These are phyloP conservation scores for Erpobdella octoculata DNA, from an alignment of 2,888 invertebrate genomes.

Conservation along the genomic window DNA sequence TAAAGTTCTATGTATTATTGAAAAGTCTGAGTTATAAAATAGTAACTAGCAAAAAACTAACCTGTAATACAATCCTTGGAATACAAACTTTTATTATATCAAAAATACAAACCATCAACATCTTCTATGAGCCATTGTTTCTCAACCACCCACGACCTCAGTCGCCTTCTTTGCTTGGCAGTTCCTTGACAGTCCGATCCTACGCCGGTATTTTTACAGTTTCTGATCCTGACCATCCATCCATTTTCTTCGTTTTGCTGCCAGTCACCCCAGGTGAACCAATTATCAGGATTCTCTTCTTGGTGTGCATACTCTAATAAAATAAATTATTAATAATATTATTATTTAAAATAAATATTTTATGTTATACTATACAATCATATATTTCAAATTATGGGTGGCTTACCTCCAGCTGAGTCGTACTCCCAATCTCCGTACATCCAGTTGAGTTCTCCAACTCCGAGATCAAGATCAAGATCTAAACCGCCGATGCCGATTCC, in stretches of 20 bases:
- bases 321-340: background rate
- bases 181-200: background rate
- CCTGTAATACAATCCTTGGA: background rate
- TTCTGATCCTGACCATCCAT: slow-evolving; percentile 14
- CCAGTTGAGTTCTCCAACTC: slow-evolving; percentile 17
- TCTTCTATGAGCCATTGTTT: slow-evolving; percentile 4
- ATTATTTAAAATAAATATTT: background rate
- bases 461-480: background rate
- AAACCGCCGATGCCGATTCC: slow-evolving; percentile 19
- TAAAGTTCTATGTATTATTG: background rate
- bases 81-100: background rate
- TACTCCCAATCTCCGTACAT: slow-evolving; percentile 22
- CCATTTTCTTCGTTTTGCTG: background rate
- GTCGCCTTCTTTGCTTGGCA: background rate
- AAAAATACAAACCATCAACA: background rate
- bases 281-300: slow-evolving; percentile 13
- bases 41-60: background rate
- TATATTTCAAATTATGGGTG: background rate
- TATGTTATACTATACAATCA: too few species aligned
- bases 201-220: background rate
- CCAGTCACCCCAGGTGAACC: slow-evolving; percentile 14
- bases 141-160: background rate
- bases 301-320: background rate
- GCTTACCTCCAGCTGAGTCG: background rate
- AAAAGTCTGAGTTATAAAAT: background rate